Evolutionary conservation across 2,888 invertebrate species (phyloP), one percentile per base, ranked within the genome.

Genomic region (Chirona hameri): DNA sequence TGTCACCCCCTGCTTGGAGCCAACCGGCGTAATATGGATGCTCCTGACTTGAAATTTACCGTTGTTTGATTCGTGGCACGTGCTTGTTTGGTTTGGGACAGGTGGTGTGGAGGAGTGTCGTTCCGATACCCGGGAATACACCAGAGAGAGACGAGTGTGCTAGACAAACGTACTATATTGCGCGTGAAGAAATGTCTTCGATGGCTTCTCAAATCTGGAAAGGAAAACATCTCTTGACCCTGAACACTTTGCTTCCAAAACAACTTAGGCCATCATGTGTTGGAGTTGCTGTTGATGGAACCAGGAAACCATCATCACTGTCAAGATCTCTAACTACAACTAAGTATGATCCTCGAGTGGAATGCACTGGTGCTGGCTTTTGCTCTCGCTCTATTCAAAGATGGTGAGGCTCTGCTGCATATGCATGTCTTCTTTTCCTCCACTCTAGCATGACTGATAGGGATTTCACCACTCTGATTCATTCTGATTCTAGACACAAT

Each of bases 331-430:
- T 31, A 15, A 31, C 18, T 1, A 10, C 31, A 2, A 31, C 31
- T 15, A 69, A 69, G 69, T 69, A 69, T 69, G 69, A 5, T 31
- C 5, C 10, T 31, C 69, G 2, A 15, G 4, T 15, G 14, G 69
- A 69, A 31, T 69, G 69, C 31, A 14, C 15, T 69, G 69, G 69
- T 69, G 69, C 69, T 69, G 69, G 69, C 69, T 69, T 69, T 31
- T 31, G 69, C 69, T 69, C 18, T 69, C 31, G 12, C 14, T 29
- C 29, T 69, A 2, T 31, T 14, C 69, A 69, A 31, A 29, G 69
- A 69, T 69, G 69, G 69, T 69, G 69, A 69, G 69, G 69, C 15
- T 69, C 31, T 27, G 2, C 27, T 31, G 69, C 69, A 69, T 69
- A 29, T 69, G 69, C 7, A 9, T 69, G 29, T 69, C 69, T 52